Conservation (phyloP, 1,140 invertebrate species). For the Pseudomyrmex pallidus region DNA sequence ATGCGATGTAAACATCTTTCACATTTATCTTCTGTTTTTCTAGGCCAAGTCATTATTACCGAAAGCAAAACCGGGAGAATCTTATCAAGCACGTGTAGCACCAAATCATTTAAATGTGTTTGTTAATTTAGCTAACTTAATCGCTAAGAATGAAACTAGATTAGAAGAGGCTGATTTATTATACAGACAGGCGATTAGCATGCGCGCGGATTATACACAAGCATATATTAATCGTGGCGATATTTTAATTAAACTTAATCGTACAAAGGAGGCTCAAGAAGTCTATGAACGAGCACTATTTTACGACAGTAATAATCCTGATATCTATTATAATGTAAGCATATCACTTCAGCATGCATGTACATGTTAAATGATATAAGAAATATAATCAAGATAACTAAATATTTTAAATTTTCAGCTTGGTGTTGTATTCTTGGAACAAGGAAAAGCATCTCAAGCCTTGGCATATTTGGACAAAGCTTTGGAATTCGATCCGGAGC, state of each 20-base stretch:
- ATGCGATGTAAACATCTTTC: neutral
- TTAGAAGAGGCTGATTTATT: constrained; percentile 97
- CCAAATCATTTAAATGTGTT: constrained; percentile 98
- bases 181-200: constrained; percentile 97
- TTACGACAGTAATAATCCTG: constrained; percentile 97
- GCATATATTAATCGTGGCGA: constrained; percentile 99
- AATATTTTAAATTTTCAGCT: constrained; percentile 86
- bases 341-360: neutral
- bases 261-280: constrained; percentile 97
- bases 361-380: neutral
- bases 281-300: constrained; percentile 97
- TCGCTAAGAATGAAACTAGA: constrained; percentile 96
- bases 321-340: constrained; percentile 98
- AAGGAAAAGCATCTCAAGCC: constrained; percentile 95
- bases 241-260: constrained; percentile 97
- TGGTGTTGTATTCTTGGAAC: constrained; percentile 97
- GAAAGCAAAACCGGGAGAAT: constrained; percentile 95
- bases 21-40: constrained; percentile 47
- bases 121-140: constrained; percentile 97
- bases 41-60: constrained; percentile 95
- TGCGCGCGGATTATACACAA: constrained; percentile 98
- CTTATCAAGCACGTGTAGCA: constrained; percentile 97
- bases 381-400: neutral
- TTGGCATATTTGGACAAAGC: constrained; percentile 97
- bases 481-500: constrained; percentile 96